Evolutionary conservation across 2,797 vertebrate species (phyloP).

Genomic region (Champsocephalus esox): DNA sequence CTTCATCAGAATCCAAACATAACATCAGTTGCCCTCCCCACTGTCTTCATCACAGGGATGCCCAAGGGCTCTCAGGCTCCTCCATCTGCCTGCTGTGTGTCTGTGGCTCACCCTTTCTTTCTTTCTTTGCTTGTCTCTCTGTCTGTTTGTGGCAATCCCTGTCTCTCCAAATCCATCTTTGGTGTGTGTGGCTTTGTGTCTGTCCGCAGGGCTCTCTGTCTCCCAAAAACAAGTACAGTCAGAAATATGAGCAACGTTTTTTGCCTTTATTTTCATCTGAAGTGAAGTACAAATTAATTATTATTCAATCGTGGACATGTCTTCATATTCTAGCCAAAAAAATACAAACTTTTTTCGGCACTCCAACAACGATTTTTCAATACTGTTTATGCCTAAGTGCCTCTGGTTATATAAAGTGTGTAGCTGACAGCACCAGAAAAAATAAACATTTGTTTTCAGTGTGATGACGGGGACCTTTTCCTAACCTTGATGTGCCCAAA

Average conservation of each 20-base stretch:
- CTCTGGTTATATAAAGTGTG: slow-evolving; percentile 33
- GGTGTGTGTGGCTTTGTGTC: slow-evolving; percentile 57
- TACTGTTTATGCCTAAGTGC: slow-evolving; percentile 32
- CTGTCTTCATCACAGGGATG: slow-evolving; percentile 80
- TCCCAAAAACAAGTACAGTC: slow-evolving; percentile 39
- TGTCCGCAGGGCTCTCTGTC: slow-evolving; percentile 55
- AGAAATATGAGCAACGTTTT: slow-evolving; percentile 42
- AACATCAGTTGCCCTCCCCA: slow-evolving; percentile 76
- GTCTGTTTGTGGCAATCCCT: slow-evolving; percentile 71
- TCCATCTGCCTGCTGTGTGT: slow-evolving; percentile 80
- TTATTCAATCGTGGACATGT: slow-evolving; percentile 52
- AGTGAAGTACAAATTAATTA: slow-evolving; percentile 42
- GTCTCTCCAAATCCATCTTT: slow-evolving; percentile 68
- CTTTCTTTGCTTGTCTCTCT: slow-evolving; percentile 67
- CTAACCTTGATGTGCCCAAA: slow-evolving; percentile 37
- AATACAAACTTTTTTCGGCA: slow-evolving; percentile 41
- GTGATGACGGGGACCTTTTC: slow-evolving; percentile 53
- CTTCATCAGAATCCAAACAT: slow-evolving; percentile 72
- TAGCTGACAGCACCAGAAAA: slow-evolving; percentile 35
- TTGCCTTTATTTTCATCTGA: slow-evolving; percentile 39
- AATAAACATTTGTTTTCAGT: slow-evolving; percentile 34
- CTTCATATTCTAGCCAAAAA: slow-evolving; percentile 44
- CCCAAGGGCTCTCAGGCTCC: slow-evolving; percentile 77
- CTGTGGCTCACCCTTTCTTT: slow-evolving; percentile 68
- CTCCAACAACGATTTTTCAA: slow-evolving; percentile 34